phyloP scores from a whole-genome alignment of 2,888 invertebrate genomes.

The Phania funesta region DNA sequence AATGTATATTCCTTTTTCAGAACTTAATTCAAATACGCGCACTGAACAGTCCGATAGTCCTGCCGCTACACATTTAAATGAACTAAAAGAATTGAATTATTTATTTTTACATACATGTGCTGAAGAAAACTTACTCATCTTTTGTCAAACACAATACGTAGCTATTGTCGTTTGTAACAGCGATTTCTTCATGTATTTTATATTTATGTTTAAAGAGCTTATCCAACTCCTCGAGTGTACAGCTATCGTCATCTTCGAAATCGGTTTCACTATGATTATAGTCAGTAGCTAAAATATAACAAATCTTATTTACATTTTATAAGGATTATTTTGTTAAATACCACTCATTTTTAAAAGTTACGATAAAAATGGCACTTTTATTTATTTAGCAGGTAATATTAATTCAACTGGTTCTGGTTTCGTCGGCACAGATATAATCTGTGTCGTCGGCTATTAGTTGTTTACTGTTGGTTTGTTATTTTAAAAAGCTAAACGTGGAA shows the following conservation, averaged over 20 bases:
- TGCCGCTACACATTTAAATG: conserved; percentile 80
- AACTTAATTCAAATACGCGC: conserved; percentile 81
- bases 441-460: no score
- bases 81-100: conserved; percentile 42
- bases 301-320: no score
- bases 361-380: no score
- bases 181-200: conserved; percentile 80
- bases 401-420: no score
- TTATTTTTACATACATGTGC: not conserved
- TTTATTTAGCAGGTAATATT: no score
- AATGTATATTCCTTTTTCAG: conserved; percentile 76
- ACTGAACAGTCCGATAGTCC: conserved; percentile 81
- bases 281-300: no score
- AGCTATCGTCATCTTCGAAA: conserved; percentile 75
- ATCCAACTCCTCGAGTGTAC: conserved; percentile 72
- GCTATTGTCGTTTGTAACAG: conserved; percentile 81
- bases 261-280: no score
- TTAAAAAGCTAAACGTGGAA: no score
- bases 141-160: conserved; percentile 84
- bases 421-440: no score
- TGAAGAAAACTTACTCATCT: conserved; percentile 80
- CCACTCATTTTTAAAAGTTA: no score
- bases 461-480: no score
- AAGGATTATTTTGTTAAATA: no score
- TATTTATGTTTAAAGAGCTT: conserved; percentile 73